Percentiles rank a stretch among this genome's conserved stretches.
phyloP scores from a whole-genome alignment of 2,113 vertebrate species.

The Noturus placidus region DNA sequence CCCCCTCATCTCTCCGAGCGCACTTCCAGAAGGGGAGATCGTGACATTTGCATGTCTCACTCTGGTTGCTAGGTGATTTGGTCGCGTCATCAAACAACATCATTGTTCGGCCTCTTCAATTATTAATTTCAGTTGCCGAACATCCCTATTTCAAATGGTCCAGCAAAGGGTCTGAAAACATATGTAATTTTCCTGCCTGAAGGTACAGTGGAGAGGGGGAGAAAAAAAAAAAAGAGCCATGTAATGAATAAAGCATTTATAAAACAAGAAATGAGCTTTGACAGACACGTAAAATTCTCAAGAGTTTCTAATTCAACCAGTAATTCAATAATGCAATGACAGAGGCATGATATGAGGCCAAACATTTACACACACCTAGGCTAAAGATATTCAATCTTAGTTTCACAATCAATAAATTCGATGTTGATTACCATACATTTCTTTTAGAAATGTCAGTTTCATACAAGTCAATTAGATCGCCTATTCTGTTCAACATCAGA shows the following conservation, averaged over 20 bases:
- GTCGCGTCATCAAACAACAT: too few relatives aligned
- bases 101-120: too few relatives aligned
- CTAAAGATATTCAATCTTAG: background rate
- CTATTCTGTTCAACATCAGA: background rate
- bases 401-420: too few relatives aligned
- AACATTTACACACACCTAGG: background rate
- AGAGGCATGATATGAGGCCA: background rate
- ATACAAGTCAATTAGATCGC: too few relatives aligned
- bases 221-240: background rate
- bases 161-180: background rate
- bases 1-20: too few relatives aligned
- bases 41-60: too few relatives aligned
- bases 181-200: background rate
- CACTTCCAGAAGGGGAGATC: too few relatives aligned
- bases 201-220: background rate
- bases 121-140: too few relatives aligned
- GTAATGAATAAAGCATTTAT: background rate
- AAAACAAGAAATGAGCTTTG: background rate
- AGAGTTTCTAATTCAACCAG: background rate
- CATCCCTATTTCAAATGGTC: background rate
- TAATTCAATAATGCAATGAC: background rate
- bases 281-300: background rate
- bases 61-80: too few relatives aligned
- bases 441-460: too few relatives aligned
- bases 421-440: too few relatives aligned